Evolutionary conservation across 2,888 invertebrate genomes (phyloP), one percentile per base, ranked within the genome.

Genomic region (Lottia scabra): DNA sequence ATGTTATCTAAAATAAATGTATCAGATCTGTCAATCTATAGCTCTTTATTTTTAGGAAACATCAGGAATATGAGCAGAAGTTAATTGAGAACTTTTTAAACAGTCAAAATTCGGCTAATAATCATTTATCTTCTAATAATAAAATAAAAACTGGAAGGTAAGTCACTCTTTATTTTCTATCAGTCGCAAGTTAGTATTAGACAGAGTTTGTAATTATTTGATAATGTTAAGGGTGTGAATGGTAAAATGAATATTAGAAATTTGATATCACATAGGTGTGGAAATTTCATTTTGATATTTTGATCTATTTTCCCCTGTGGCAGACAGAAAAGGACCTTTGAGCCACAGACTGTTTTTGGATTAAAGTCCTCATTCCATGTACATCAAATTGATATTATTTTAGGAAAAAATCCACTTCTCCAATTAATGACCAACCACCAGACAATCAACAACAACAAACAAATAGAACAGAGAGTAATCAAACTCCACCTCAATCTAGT

Each of bases 61-160:
- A 89, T 78, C 87, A 88, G 78, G 89, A 89, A 69, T 89, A 89
- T 84, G 89, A 89, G 83, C 89, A 88, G 81, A 88, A 87, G 75
- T 78, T 89, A 65, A 78, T 87, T 78, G 89, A 89, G 75, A 83
- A 83, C 77, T 86, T 83, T 74, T 83, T 85, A 78, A 85, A 87
- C 77, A 81, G 83, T 74, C 85, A 85, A 78, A 87, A 86, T 75
- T 78, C 82, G 62, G 84, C 84, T 62, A 83, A 85, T 71, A 85
- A 79, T 71, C 73, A 72, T 23, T 67, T 72, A n/a, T 65, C 56
- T 48, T 27, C 44, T 56, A 56, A 56, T 70, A 81, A 74, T 78
- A 77, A 77, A 74, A 72, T 72, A 44, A 75, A 75, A 62, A 73
- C 77, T 70, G 75, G 79, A 71, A 80, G 80, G 83, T 81, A 74